A percentile compares a stretch with the other conserved stretches of the same genome.
Conservation (phyloP, 2,888 invertebrate species). For the Brachyopa scutellaris region DNA sequence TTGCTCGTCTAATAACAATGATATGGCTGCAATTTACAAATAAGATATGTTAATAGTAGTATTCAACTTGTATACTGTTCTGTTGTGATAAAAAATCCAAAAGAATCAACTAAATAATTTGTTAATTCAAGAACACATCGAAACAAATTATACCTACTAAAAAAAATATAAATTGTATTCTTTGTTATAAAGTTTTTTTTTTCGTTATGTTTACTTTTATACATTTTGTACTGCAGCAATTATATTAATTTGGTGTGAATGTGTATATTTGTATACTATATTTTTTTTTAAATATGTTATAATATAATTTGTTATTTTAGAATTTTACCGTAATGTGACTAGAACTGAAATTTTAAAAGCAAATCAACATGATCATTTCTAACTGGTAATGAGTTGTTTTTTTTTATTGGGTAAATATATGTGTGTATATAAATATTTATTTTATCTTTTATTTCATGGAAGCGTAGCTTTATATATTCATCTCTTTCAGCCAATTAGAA, state of each 20-base stretch:
- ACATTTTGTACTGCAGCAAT: constrained; percentile 71
- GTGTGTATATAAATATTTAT: constrained; percentile 66
- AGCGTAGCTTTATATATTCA: constrained; percentile 67
- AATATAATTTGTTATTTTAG: constrained; percentile 44
- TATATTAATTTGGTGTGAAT: constrained; percentile 57
- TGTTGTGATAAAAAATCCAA: constrained; percentile 24
- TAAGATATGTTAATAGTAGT: constrained; percentile 70
- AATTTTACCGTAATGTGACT: constrained; percentile 50
- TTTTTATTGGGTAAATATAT: constrained; percentile 62
- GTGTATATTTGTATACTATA: constrained; percentile 62
- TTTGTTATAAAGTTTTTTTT: constrained; percentile 1
- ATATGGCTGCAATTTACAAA: constrained; percentile 72
- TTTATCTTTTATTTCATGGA: constrained; percentile 63
- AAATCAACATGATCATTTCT: constrained; percentile 28
- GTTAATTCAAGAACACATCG: constrained; percentile 1
- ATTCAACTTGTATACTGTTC: constrained; percentile 53
- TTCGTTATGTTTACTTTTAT: constrained; percentile 5
- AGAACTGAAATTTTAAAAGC: constrained; percentile 31
- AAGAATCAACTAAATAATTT: neutral
- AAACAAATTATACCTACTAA: neutral
- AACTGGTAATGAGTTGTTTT: constrained; percentile 34
- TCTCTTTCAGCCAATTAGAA: constrained; percentile 61
- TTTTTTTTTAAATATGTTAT: constrained; percentile 44
- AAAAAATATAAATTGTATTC: neutral
- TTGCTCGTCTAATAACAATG: constrained; percentile 70